Conservation (phyloP, 2,888 invertebrate species). For the Fragum sueziense region DNA sequence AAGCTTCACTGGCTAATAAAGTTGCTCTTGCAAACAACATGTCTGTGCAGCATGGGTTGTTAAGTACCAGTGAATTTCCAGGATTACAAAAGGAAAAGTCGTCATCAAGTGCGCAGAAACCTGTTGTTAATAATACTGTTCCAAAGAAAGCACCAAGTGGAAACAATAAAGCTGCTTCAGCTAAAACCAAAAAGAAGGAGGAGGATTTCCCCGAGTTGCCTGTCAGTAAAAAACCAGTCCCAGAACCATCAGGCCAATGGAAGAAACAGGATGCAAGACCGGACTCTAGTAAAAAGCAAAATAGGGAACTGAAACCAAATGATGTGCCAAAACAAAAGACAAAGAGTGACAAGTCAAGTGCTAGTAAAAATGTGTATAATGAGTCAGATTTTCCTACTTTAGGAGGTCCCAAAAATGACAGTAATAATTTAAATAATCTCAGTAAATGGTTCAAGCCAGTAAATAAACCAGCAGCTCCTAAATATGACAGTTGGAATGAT, state of each 20-base stretch:
- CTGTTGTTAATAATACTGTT: neutral
- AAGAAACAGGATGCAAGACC: neutral
- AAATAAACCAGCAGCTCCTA: neutral
- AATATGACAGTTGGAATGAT: constrained; percentile 18
- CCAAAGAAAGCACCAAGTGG: neutral
- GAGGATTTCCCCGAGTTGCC: constrained; percentile 60
- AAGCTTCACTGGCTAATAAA: constrained; percentile 71
- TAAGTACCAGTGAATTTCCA: constrained; percentile 69
- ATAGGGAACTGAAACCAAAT: constrained; percentile 16
- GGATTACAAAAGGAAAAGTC: constrained; percentile 33
- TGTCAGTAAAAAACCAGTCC: constrained; percentile 30
- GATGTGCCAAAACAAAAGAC: constrained; percentile 27
- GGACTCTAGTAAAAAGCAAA: neutral
- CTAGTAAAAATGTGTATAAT: constrained; percentile 15
- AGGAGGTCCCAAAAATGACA: constrained; percentile 54
- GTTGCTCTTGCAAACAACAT: constrained; percentile 78
- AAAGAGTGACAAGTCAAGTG: constrained; percentile 4
- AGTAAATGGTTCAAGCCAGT: constrained; percentile 28
- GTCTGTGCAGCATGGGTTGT: constrained; percentile 74
- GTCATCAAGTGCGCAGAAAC: neutral
- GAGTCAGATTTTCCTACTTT: constrained; percentile 80
- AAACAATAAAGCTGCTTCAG: constrained; percentile 6
- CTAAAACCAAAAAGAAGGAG: constrained; percentile 26
- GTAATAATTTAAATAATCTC: constrained; percentile 1
- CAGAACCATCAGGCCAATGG: constrained; percentile 17